phyloP scores from a whole-genome alignment of 2,797 vertebrate genomes.

The Labeo calbasu region DNA sequence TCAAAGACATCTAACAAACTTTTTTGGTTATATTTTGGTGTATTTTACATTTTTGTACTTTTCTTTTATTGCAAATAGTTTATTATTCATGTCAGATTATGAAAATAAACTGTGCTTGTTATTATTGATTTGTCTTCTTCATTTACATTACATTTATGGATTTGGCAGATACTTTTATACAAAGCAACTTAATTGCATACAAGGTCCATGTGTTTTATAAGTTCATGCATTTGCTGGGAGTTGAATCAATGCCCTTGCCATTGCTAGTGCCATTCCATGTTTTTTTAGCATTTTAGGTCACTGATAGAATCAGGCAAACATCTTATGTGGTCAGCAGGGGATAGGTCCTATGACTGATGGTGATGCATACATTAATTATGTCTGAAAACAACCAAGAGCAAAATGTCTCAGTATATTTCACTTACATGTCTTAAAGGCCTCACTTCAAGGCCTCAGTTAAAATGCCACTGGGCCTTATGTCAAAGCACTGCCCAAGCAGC shows the following conservation, averaged over 20 bases:
- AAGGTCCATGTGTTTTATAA: no score
- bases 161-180: not conserved
- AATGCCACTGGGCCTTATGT: not conserved
- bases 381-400: not conserved
- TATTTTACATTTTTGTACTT: not conserved
- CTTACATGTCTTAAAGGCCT: not conserved
- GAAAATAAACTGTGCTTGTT: not conserved
- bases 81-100: not conserved
- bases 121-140: not conserved
- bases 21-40: no score
- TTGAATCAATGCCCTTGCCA: not conserved
- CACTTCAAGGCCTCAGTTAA: not conserved
- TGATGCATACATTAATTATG: not conserved
- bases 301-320: no score
- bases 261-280: not conserved
- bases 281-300: no score
- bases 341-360: not conserved
- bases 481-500: no score
- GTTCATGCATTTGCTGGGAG: not conserved
- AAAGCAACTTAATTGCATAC: not conserved
- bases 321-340: no score
- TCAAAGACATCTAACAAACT: not conserved
- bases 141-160: not conserved
- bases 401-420: not conserved
- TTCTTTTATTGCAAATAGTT: not conserved